phyloP scores from a whole-genome alignment of 2,888 invertebrate species.

The Orthonychiurus folsomi region DNA sequence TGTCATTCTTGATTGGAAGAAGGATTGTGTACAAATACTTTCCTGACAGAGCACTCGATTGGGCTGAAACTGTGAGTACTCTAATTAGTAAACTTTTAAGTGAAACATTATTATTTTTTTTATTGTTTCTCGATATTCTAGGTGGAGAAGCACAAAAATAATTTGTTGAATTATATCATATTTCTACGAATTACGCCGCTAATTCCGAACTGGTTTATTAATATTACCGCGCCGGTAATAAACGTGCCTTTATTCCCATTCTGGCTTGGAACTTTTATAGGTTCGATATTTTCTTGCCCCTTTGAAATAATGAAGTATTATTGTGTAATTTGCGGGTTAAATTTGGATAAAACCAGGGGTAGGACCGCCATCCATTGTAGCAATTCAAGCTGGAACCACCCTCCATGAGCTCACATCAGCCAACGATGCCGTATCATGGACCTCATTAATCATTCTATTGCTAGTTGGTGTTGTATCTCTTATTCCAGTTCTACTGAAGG shows the following conservation, averaged over 20 bases:
- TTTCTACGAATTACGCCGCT: constrained; percentile 95
- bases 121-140: constrained; percentile 36
- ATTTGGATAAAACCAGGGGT: constrained; percentile 57
- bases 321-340: background rate
- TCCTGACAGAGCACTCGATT: constrained; percentile 73
- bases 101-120: background rate
- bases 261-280: constrained; percentile 89
- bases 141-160: constrained; percentile 67
- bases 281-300: too few species aligned
- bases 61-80: constrained; percentile 65
- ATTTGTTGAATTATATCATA: constrained; percentile 90
- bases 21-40: constrained; percentile 76
- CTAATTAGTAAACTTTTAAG: too few species aligned
- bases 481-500: constrained; percentile 77
- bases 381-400: constrained; percentile 95
- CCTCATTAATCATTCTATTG: constrained; percentile 67
- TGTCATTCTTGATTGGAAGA: constrained; percentile 83
- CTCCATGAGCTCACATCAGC: constrained; percentile 84
- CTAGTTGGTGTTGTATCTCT: constrained; percentile 74
- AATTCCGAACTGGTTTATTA: constrained; percentile 98
- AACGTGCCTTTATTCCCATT: constrained; percentile 89
- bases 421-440: constrained; percentile 78
- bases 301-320: background rate
- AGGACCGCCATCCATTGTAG: constrained; percentile 92
- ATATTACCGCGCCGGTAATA: constrained; percentile 90